These are phyloP conservation scores for Plagodis dolabraria DNA, from an alignment of 2,888 invertebrate genomes.

Conservation along the genomic window DNA sequence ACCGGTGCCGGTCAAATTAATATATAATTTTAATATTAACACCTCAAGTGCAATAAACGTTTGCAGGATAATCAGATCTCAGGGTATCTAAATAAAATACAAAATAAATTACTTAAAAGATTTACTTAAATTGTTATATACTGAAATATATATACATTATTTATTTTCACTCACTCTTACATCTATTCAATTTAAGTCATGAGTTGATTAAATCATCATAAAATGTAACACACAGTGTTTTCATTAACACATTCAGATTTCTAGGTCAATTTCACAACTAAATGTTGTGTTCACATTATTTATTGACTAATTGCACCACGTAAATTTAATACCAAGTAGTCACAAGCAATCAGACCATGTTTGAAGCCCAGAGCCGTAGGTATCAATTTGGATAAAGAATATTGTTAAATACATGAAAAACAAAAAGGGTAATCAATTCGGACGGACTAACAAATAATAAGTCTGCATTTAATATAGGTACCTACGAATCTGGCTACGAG, in stretches of 20 bases:
- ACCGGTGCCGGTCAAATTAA: slow-evolving; percentile 35
- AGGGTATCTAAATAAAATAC: slow-evolving; percentile 80
- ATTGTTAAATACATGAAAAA: slow-evolving; percentile 25
- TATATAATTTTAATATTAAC: slow-evolving; percentile 1
- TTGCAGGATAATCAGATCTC: slow-evolving; percentile 71
- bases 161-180: slow-evolving; percentile 79
- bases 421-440: slow-evolving; percentile 31
- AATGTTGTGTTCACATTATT: slow-evolving; percentile 50
- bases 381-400: slow-evolving; percentile 31
- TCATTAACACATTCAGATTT: slow-evolving; percentile 63
- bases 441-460: slow-evolving; percentile 40
- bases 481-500: slow-evolving; percentile 27
- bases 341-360: slow-evolving; percentile 34
- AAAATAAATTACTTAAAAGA: slow-evolving; percentile 79
- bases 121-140: slow-evolving; percentile 82
- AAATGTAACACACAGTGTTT: slow-evolving; percentile 72
- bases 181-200: slow-evolving; percentile 79
- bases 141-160: slow-evolving; percentile 83
- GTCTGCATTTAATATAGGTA: slow-evolving; percentile 20
- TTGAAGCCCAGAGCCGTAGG: slow-evolving; percentile 38
- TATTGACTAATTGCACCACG: slow-evolving; percentile 72
- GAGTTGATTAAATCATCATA: slow-evolving; percentile 81
- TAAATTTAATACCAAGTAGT: slow-evolving; percentile 45
- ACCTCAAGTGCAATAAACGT: slow-evolving; percentile 40
- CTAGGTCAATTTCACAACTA: slow-evolving; percentile 63